These are phyloP conservation scores for Caretta caretta DNA, from an alignment of 2,113 vertebrate species.

Conservation along the genomic window DNA sequence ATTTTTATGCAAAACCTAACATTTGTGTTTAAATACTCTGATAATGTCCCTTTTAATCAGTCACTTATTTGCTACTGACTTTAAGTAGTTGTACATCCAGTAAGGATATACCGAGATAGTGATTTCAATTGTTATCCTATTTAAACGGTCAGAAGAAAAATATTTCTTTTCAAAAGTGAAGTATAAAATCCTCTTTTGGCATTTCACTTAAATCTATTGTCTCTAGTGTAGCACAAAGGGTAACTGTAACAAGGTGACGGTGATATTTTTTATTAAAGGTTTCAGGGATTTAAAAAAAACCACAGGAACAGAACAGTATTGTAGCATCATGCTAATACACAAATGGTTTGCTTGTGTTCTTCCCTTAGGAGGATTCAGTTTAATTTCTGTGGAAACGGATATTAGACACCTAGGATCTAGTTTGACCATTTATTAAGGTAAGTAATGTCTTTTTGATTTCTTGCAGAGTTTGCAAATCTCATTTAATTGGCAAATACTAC, in stretches of 20 bases:
- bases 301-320: not conserved
- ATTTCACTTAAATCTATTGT: not conserved
- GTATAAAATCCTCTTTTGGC: not conserved
- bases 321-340: not conserved
- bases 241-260: not conserved
- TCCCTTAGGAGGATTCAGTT: constrained; percentile 43
- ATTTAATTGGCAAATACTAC: not conserved
- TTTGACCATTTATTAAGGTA: not conserved
- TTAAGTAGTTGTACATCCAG: accelerated
- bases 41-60: not conserved
- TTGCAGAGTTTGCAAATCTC: not conserved
- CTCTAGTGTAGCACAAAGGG: accelerated
- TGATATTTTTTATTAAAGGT: not conserved
- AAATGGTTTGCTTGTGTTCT: constrained; percentile 24
- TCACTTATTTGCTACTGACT: accelerated
- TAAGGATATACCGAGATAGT: accelerated
- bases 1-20: not conserved
- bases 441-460: not conserved
- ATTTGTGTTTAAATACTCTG: not conserved
- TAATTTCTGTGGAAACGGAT: constrained; percentile 7
- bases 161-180: accelerated
- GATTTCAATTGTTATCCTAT: accelerated
- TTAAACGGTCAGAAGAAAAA: not conserved
- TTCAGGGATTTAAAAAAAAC: not conserved
- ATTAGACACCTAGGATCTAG: not conserved